Evolutionary conservation across 1,140 invertebrate species (phyloP).

Genomic region (Reticulitermes speratus): DNA sequence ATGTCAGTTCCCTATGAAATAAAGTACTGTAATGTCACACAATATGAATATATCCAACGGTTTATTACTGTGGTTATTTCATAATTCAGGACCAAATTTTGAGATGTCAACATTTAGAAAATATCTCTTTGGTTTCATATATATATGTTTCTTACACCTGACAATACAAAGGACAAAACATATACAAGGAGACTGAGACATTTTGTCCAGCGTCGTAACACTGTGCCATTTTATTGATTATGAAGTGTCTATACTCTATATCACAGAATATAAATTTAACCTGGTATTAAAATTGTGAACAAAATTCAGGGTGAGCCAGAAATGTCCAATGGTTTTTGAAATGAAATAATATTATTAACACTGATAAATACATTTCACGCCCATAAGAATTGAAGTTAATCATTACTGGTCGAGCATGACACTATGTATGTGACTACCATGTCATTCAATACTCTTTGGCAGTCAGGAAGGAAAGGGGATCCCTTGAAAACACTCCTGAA

Average conservation of each 20-base stretch:
- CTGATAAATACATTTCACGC: no score
- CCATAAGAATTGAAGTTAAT: no score
- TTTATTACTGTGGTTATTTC: conserved; percentile 14
- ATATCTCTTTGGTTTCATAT: conserved; percentile 13
- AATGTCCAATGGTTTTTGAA: no score
- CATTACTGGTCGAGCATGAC: no score
- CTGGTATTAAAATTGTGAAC: no score
- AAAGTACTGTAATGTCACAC: background rate
- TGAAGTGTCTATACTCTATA: background rate
- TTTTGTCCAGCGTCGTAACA: background rate
- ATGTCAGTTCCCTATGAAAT: background rate
- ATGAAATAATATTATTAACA: no score
- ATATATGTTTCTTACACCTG: background rate
- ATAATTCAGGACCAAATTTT: background rate
- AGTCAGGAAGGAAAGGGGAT: no score
- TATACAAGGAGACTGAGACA: background rate
- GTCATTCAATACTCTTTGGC: no score
- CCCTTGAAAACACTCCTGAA: no score
- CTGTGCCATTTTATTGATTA: background rate
- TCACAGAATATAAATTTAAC: background rate
- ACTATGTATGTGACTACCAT: no score
- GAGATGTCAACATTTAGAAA: conserved; percentile 4
- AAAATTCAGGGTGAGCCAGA: no score
- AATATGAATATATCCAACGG: background rate
- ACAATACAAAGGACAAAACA: background rate